Base-by-base conservation (phyloP, 2,888 invertebrate genomes). In the Lucinisca nassula region DNA sequence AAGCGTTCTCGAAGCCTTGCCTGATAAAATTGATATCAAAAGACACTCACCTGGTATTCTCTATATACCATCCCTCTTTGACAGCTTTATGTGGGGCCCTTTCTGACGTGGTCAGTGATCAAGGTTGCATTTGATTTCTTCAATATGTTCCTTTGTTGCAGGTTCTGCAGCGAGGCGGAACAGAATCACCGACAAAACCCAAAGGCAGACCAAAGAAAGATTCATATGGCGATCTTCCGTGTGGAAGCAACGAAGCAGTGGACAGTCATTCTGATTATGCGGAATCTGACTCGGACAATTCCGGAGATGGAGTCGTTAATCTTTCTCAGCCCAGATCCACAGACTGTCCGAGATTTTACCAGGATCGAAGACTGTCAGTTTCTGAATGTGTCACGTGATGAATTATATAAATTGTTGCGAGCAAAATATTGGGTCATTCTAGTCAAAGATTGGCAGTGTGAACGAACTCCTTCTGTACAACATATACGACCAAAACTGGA, bases 191-290 rank as follows among this genome's bases (percentile, higher is more conserved):
- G 0, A 96, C 96, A 1, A 96, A 96, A 91, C 96, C 96, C 4
- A 96, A 96, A 93, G 96, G 96, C 6, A 87, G 96, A 74, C 96
- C 96, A 3, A 96, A 95, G 90, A 96, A 96, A 38, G 90, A 92
- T 21, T 74, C 85, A 0, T 76, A 81, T n/a, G 40, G 21, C n/a
- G 61, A 74, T 21, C 8, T 45, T 12, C 67, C 67, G 35, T 32
- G 24, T 17, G 67, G 67, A 8, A 21, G 12, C 1, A 2, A 67
- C 1, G 67, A 67, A 35, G 2, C 12, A 1, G 67, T 35, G 4
- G 17, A 35, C 6, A 35, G 35, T 3, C 10, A 67, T 3, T 67
- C 67, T 12, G 67, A 67, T 4, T 67, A 35, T 21, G 67, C 35
- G 2, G 67, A 30, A 4, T 35, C 35, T 35, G 67, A 67, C 24